A percentile compares a stretch with the other conserved stretches of the same genome.
phyloP scores from a whole-genome alignment of 2,888 invertebrate species.

The Monoplex corrugatus region DNA sequence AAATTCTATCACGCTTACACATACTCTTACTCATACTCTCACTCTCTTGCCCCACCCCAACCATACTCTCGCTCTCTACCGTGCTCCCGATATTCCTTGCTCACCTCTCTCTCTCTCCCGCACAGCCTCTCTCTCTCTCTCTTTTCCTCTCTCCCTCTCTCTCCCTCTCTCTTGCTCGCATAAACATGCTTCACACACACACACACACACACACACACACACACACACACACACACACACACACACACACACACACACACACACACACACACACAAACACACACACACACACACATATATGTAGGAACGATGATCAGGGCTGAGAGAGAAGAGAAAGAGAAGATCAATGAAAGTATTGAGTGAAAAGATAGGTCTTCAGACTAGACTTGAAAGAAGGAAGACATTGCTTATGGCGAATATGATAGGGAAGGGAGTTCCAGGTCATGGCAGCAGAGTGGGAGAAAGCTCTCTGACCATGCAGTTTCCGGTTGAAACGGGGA shows the following conservation, averaged over 20 bases:
- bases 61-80: not conserved
- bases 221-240: not conserved
- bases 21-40: not conserved
- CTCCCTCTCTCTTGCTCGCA: too few relatives aligned
- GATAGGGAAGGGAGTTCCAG: too few relatives aligned
- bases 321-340: not conserved
- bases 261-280: not conserved
- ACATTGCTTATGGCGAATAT: not conserved
- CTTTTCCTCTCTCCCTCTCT: not conserved
- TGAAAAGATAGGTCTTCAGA: too few relatives aligned
- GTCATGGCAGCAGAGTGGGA: not conserved
- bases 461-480: not conserved
- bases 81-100: not conserved
- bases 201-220: not conserved
- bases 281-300: not conserved
- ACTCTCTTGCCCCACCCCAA: too few relatives aligned
- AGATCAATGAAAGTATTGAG: not conserved
- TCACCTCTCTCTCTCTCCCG: not conserved
- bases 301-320: not conserved
- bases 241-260: constrained; percentile 31
- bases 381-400: too few relatives aligned
- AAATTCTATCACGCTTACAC: not conserved
- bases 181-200: too few relatives aligned
- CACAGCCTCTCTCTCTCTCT: not conserved
- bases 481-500: too few relatives aligned